Evolutionary conservation across 2,113 vertebrate genomes (phyloP).

Genomic region (Hippocampus guttulatus): DNA sequence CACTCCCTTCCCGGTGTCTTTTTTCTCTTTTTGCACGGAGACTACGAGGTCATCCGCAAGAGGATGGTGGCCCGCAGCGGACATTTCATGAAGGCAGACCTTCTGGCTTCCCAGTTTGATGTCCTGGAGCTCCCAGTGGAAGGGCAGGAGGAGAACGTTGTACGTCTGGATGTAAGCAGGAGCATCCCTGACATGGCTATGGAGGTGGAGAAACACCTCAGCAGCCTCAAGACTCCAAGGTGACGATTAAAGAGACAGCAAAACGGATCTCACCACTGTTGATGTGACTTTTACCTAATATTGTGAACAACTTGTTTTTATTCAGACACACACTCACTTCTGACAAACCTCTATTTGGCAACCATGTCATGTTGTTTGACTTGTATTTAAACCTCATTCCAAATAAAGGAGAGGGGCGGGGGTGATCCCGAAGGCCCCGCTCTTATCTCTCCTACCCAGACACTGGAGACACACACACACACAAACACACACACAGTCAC

Average conservation of each 20-base stretch:
- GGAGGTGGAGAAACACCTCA: constrained; percentile 63
- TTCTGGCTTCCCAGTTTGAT: constrained; percentile 84
- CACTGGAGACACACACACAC: neutral
- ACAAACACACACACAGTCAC: neutral
- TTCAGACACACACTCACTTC: constrained; percentile 2
- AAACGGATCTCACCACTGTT: neutral
- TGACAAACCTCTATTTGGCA: constrained; percentile 6
- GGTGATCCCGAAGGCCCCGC: constrained; percentile 60
- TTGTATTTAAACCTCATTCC: constrained; percentile 53
- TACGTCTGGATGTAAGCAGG: constrained; percentile 73
- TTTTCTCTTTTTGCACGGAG: constrained; percentile 79
- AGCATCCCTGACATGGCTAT: constrained; percentile 66
- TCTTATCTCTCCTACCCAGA: constrained; percentile 58
- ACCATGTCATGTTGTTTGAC: constrained; percentile 44
- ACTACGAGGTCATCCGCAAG: constrained; percentile 71
- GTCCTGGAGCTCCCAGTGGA: constrained; percentile 75
- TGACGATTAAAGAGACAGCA: neutral
- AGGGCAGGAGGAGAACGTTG: constrained; percentile 68
- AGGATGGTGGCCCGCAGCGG: constrained; percentile 74
- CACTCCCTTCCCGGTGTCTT: constrained; percentile 54
- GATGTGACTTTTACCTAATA: neutral
- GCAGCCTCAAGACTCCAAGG: constrained; percentile 9
- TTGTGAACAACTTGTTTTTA: neutral
- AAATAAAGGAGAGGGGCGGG: constrained; percentile 53
- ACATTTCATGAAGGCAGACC: constrained; percentile 81